phyloP scores from a whole-genome alignment of 2,797 vertebrate species.

The Ciconia nigra region DNA sequence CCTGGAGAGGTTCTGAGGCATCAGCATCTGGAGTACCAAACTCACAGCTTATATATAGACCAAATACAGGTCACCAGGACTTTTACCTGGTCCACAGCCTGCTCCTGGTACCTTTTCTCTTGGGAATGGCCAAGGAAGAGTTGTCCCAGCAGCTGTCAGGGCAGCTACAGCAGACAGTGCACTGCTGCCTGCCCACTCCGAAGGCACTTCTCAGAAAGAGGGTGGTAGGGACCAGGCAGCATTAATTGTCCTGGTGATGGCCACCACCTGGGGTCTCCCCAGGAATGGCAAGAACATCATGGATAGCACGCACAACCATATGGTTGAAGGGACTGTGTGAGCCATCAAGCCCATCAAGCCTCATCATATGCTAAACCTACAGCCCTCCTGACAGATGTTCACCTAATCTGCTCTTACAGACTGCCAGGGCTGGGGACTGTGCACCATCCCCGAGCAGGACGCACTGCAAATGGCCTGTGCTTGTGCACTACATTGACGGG shows the following conservation, averaged over 20 bases:
- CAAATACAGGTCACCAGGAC: neutral
- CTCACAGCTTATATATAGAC: neutral
- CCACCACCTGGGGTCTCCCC: neutral
- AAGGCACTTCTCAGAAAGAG: neutral
- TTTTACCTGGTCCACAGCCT: neutral
- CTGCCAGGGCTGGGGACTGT: accelerated
- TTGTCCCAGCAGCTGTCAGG: neutral
- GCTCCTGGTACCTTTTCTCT: neutral
- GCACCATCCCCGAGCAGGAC: neutral
- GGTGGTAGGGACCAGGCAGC: neutral
- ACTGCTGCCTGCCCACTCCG: neutral
- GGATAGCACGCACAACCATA: neutral
- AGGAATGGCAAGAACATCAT: accelerated
- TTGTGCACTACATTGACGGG: accelerated
- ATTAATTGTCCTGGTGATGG: neutral
- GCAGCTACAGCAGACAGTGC: neutral
- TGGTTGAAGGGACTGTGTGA: neutral
- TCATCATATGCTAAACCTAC: neutral
- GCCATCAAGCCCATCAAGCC: neutral
- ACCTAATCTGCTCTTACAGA: neutral
- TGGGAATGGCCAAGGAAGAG: neutral
- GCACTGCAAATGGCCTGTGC: neutral
- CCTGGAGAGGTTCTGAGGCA: neutral
- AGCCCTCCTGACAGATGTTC: neutral
- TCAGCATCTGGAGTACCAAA: neutral